These are phyloP conservation scores for Cervus canadensis DNA, from an alignment of 2,113 vertebrate genomes.

Conservation along the genomic window DNA sequence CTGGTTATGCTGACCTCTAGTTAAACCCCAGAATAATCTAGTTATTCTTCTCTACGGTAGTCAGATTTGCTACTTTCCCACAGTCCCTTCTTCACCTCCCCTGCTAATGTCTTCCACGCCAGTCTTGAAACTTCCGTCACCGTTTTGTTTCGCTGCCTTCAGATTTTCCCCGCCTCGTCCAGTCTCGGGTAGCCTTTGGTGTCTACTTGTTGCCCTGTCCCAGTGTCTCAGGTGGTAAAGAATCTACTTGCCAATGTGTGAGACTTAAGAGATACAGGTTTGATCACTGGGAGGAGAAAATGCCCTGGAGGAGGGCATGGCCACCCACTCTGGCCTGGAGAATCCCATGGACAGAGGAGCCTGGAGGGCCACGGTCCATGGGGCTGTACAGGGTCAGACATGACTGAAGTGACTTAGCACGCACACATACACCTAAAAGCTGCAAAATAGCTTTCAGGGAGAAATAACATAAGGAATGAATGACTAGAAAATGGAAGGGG, in stretches of 20 bases:
- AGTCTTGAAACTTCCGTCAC: neutral
- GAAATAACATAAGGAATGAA: neutral
- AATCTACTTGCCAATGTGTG: neutral
- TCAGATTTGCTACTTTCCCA: neutral
- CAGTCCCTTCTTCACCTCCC: neutral
- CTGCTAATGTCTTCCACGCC: neutral
- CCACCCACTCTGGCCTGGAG: neutral
- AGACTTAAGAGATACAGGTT: neutral
- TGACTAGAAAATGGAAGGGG: neutral
- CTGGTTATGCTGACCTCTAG: neutral
- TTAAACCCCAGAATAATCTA: neutral
- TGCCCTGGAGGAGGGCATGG: neutral
- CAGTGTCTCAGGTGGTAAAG: neutral
- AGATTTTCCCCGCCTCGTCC: neutral
- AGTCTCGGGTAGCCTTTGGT: neutral
- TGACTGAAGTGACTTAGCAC: neutral
- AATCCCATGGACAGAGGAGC: neutral
- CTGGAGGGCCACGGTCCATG: fast-evolving
- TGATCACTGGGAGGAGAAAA: neutral
- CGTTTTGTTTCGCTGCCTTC: neutral
- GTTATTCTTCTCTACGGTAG: neutral
- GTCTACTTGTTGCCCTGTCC: neutral
- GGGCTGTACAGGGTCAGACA: neutral
- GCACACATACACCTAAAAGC: neutral
- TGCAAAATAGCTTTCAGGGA: neutral